A percentile compares a stretch with the other conserved stretches of the same genome.
These are phyloP conservation scores for Aldabrachelys gigantea DNA, from an alignment of 2,113 vertebrate species.

Conservation along the genomic window DNA sequence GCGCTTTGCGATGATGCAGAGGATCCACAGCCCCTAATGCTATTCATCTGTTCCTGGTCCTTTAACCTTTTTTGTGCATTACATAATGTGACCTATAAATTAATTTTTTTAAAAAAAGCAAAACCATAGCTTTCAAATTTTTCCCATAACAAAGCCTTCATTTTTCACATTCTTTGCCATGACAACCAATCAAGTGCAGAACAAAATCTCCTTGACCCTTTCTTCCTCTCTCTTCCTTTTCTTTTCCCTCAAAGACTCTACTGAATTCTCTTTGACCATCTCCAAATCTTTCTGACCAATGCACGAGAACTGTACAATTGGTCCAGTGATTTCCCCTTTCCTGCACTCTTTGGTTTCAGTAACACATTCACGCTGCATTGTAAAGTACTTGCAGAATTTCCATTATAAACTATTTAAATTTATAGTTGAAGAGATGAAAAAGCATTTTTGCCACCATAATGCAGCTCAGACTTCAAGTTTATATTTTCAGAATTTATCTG, in stretches of 20 bases:
- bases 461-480: background rate
- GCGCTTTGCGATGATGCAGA: background rate
- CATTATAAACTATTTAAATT: background rate
- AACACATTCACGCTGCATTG: background rate
- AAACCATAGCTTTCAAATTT: background rate
- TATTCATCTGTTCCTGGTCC: background rate
- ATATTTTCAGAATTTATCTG: background rate
- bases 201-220: background rate
- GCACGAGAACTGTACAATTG: background rate
- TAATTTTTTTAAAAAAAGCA: background rate
- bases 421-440: constrained; percentile 29
- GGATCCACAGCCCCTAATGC: background rate
- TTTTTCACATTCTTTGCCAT: background rate
- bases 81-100: background rate
- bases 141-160: background rate
- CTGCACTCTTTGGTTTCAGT: background rate
- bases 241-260: background rate
- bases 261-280: background rate
- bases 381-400: constrained; percentile 1
- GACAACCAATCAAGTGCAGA: background rate
- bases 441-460: background rate
- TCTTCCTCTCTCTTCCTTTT: background rate
- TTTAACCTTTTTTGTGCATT: background rate
- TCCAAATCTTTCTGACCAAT: background rate
- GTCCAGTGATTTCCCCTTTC: background rate